These are phyloP conservation scores for Sesamia inferens DNA, from an alignment of 2,888 invertebrate genomes.

Conservation along the genomic window DNA sequence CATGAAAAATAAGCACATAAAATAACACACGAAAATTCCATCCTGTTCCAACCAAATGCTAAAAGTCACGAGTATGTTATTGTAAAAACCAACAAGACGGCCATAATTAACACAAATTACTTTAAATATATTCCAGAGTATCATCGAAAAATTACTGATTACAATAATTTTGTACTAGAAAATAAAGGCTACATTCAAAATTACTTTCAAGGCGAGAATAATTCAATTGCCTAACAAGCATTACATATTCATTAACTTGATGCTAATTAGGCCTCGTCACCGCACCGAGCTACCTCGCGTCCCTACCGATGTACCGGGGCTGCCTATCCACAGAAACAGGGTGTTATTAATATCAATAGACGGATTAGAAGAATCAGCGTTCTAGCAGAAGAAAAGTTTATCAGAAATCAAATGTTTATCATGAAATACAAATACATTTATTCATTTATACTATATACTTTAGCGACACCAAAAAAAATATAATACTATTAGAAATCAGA, in stretches of 20 bases:
- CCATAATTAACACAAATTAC: conserved; percentile 10
- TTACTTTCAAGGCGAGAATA: conserved; percentile 69
- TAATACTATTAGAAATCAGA: too few relatives aligned
- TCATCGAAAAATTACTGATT: conserved; percentile 26
- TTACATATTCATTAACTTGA: conserved; percentile 79
- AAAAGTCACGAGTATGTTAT: not conserved
- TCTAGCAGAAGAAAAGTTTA: not conserved
- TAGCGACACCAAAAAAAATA: too few relatives aligned
- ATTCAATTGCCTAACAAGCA: conserved; percentile 74
- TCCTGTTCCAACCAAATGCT: not conserved
- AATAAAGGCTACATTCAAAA: conserved; percentile 65
- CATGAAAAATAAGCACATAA: not conserved
- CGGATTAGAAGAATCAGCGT: not conserved
- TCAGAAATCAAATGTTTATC: too few relatives aligned
- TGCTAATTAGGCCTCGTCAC: conserved; percentile 73
- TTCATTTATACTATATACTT: too few relatives aligned
- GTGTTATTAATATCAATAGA: not conserved
- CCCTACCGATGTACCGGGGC: conserved; percentile 32
- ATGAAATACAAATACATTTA: not conserved
- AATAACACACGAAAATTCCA: not conserved
- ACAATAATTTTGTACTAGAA: conserved; percentile 40
- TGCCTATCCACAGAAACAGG: conserved; percentile 31
- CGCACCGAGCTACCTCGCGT: conserved; percentile 46
- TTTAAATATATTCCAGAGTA: conserved; percentile 18
- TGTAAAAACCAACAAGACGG: not conserved